Conservation (phyloP, 2,113 vertebrate species). For the Falcunculus frontatus region DNA sequence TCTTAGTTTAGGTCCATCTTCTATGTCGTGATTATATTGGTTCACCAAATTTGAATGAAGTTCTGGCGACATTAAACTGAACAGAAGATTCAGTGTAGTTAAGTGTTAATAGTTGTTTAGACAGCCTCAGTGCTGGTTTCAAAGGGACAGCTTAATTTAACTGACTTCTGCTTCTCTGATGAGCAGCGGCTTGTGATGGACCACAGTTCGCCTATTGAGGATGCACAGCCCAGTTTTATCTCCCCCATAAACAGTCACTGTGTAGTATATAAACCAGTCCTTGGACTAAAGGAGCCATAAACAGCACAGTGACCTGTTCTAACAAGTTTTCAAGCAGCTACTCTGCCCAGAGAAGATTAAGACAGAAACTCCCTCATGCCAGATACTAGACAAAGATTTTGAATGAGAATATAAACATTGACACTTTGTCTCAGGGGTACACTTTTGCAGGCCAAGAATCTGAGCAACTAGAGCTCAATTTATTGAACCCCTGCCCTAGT, state of each 20-base stretch:
- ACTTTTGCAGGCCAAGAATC: background rate
- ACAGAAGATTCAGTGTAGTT: background rate
- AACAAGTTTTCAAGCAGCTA: background rate
- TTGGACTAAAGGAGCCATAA: background rate
- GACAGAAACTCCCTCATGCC: background rate
- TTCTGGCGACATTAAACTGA: background rate
- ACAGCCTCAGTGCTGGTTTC: background rate
- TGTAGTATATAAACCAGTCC: background rate
- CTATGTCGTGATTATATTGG: background rate
- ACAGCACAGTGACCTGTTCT: background rate
- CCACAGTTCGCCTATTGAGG: background rate
- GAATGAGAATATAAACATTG: background rate
- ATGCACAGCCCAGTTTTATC: background rate
- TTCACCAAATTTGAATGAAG: background rate
- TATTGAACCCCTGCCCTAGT: background rate
- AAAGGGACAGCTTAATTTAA: background rate
- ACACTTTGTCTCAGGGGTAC: background rate
- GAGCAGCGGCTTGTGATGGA: background rate
- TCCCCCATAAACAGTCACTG: background rate
- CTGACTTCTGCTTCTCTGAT: background rate
- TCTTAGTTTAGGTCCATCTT: background rate
- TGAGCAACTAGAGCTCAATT: background rate
- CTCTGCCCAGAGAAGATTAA: background rate
- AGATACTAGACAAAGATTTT: background rate
- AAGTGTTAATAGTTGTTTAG: background rate